These are phyloP conservation scores for Leptoclinus maculatus DNA, from an alignment of 2,797 vertebrate genomes.

Conservation along the genomic window DNA sequence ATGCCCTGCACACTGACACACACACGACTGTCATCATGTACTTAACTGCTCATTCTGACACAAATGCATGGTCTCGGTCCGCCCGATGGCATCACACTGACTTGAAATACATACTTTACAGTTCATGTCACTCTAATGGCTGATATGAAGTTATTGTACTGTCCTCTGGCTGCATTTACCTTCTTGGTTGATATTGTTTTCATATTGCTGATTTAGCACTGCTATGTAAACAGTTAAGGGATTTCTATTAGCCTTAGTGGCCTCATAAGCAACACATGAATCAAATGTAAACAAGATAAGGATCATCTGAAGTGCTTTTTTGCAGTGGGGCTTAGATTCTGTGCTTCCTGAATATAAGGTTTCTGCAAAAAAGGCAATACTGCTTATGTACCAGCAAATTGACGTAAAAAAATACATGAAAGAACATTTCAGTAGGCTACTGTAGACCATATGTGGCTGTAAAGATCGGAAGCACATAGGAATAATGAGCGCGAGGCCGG, in stretches of 20 bases:
- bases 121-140: conserved; percentile 26
- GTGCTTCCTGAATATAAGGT: conserved; percentile 77
- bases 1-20: conserved; percentile 45
- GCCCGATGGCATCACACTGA: conserved; percentile 26
- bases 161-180: conserved; percentile 49
- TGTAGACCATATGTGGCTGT: conserved; percentile 56
- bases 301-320: conserved; percentile 66
- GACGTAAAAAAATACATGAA: conserved; percentile 48
- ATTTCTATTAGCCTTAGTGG: conserved; percentile 67
- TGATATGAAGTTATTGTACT: conserved; percentile 4
- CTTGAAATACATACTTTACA: conserved; percentile 45
- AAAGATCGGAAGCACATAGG: conserved; percentile 37
- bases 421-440: conserved; percentile 41
- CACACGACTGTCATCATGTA: conserved; percentile 33
- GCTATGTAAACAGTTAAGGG: conserved; percentile 67
- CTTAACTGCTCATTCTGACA: conserved; percentile 57
- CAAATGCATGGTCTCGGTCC: conserved; percentile 35
- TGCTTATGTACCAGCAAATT: conserved; percentile 52
- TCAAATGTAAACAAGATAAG: conserved; percentile 81
- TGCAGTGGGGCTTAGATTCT: conserved; percentile 63
- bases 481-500: conserved; percentile 15
- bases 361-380: conserved; percentile 49
- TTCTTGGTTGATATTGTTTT: conserved; percentile 54
- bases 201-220: conserved; percentile 65
- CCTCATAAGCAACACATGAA: conserved; percentile 67